Base-by-base conservation (phyloP, 2,888 invertebrate species). In the Tipula unca region DNA sequence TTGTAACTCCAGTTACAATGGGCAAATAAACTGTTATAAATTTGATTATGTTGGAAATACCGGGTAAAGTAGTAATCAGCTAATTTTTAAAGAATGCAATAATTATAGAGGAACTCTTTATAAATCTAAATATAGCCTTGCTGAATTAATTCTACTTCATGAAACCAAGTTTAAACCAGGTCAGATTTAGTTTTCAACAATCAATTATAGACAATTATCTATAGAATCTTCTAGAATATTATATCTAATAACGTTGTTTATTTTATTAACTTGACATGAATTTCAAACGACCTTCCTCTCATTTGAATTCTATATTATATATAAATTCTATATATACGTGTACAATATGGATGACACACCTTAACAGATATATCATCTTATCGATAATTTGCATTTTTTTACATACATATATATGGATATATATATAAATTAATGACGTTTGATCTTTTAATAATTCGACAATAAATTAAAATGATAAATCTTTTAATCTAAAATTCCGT, bases 401-500 rank as follows among this genome's bases (percentile, higher is more conserved):
- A 39, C n/a, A n/a, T n/a, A n/a, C n/a, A n/a, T 39, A 39, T 48
- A 48, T 3, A 48, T 69, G 69, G 8, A 25, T 69, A 3, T 25
- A 25, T 69, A 48, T 48, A 48, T 4, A 69, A 25, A 25, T 48
- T 48, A 32, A 17, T 48, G 48, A 48, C 48, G 48, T 48, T 17
- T 48, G 69, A 69, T 69, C 20, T 69, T 69, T 69, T 69, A 25
- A 69, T 13, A 10, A 25, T 69, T 25, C 69, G 25, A 25, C 25
- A 69, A 69, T 69, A 69, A 25, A 69, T 69, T 69, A 69, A 69
- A 69, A 69, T 69, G 69, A 69, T 69, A 69, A 69, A 69, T 69
- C 25, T 69, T 20, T 69, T 69, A 20, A 69, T 25, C 69, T 13
- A 20, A 25, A 69, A 48, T 48, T n/a, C 25, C 13, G 25, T 69